These are phyloP conservation scores for Forbesichthys papilliferus DNA, from an alignment of 2,113 vertebrate species.

Conservation along the genomic window DNA sequence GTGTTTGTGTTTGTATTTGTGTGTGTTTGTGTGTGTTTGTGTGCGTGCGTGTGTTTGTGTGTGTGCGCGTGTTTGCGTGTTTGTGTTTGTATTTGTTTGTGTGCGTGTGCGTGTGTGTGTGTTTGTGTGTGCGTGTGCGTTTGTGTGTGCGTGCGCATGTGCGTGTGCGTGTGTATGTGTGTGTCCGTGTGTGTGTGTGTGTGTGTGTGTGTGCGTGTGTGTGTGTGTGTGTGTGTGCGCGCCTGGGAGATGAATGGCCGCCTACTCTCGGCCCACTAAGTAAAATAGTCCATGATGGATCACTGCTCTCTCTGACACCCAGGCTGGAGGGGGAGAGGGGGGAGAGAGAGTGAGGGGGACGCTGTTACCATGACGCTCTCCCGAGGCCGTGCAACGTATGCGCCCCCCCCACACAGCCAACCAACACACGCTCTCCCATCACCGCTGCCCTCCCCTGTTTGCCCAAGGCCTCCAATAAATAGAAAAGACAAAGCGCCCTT, in stretches of 20 bases:
- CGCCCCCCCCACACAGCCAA: no score
- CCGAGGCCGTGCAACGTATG: no score
- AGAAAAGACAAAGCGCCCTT: no score
- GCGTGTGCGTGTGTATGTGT: no score
- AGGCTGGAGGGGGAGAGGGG: constrained; percentile 50
- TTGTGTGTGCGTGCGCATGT: neutral
- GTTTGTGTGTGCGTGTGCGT: neutral
- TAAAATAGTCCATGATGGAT: constrained; percentile 71
- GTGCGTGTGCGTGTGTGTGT: neutral
- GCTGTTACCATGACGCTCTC: no score
- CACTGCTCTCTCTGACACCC: constrained; percentile 68
- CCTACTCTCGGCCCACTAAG: constrained; percentile 74
- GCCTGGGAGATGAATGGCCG: constrained; percentile 73
- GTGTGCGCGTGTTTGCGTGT: no score
- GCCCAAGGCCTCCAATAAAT: no score
- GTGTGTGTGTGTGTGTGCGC: constrained; percentile 61
- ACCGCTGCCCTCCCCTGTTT: no score
- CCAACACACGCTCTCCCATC: no score
- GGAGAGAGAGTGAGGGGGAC: no score
- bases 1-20: neutral
- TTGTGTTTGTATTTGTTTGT: neutral
- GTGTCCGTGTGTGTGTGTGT: constrained; percentile 17
- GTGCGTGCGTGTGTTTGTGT: neutral
- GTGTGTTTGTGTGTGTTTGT: neutral
- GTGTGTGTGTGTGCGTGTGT: no score